A percentile compares a stretch with the other conserved stretches of the same genome.
phyloP scores from a whole-genome alignment of 2,797 vertebrate genomes.

The Peromyscus aztecus region DNA sequence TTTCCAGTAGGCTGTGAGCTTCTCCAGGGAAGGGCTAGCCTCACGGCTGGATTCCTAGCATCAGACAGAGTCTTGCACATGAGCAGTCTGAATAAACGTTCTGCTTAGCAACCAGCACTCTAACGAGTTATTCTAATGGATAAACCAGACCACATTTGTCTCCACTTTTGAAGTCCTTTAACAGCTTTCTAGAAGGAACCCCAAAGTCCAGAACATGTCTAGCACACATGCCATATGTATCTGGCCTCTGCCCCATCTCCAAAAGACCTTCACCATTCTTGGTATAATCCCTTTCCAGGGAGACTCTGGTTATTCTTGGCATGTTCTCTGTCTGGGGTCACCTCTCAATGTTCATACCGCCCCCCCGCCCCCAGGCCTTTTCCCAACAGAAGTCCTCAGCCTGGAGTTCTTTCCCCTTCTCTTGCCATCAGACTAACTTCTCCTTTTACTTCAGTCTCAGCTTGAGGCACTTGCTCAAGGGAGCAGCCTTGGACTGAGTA shows the following conservation, averaged over 20 bases:
- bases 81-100: not conserved
- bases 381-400: not conserved
- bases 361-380: not conserved
- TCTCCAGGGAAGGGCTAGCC: not conserved
- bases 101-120: not conserved
- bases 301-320: not conserved
- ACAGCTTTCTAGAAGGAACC: not conserved
- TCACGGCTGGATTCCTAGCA: not conserved
- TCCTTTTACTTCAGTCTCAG: conserved; percentile 30
- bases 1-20: not conserved
- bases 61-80: not conserved
- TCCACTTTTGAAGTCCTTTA: not conserved
- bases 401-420: not conserved
- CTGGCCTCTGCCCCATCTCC: not conserved
- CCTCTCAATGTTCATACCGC: not conserved
- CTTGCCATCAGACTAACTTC: not conserved
- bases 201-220: not conserved
- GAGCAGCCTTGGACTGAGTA: not conserved
- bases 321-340: not conserved
- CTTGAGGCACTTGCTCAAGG: not conserved
- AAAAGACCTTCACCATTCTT: not conserved
- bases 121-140: not conserved
- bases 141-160: not conserved
- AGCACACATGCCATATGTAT: not conserved
- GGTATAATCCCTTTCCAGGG: not conserved